A percentile compares a stretch with the other conserved stretches of the same genome.
Conservation (phyloP, 2,888 invertebrate genomes). For the Seira sanloemensis region DNA sequence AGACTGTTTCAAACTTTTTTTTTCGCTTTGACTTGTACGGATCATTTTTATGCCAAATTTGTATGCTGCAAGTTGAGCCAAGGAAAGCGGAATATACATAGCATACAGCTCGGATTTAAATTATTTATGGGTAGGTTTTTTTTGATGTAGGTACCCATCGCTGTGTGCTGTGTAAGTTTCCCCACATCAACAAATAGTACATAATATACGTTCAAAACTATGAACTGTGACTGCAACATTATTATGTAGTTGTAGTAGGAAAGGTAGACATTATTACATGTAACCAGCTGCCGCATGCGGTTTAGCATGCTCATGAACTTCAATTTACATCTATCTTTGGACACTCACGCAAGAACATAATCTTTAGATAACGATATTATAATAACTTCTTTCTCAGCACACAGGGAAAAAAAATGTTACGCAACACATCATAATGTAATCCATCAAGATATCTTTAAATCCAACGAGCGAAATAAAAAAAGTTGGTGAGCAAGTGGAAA, state of each 20-base stretch:
- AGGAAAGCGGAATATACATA: too few relatives aligned
- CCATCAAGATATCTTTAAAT: conserved; percentile 48
- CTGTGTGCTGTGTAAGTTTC: too few relatives aligned
- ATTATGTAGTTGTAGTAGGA: neutral
- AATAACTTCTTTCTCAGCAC: conserved; percentile 57
- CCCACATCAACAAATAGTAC: neutral
- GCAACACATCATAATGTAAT: conserved; percentile 50
- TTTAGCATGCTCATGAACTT: conserved; percentile 8
- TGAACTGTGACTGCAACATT: neutral
- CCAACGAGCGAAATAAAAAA: neutral
- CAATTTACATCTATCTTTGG: conserved; percentile 46
- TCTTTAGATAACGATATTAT: conserved; percentile 46
- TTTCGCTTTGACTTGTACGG: neutral
- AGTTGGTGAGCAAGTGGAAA: neutral
- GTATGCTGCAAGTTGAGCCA: too few relatives aligned
- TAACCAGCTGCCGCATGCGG: conserved; percentile 1
- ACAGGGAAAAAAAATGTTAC: conserved; percentile 20
- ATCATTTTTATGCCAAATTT: neutral
- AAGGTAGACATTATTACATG: neutral
- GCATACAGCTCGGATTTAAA: too few relatives aligned
- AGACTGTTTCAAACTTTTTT: too few relatives aligned
- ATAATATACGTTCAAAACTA: too few relatives aligned
- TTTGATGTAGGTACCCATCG: neutral
- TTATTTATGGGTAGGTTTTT: neutral
- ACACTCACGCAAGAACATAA: conserved; percentile 51